These are phyloP conservation scores for Oreohelix idahoensis DNA, from an alignment of 1,140 invertebrate genomes.

Conservation along the genomic window DNA sequence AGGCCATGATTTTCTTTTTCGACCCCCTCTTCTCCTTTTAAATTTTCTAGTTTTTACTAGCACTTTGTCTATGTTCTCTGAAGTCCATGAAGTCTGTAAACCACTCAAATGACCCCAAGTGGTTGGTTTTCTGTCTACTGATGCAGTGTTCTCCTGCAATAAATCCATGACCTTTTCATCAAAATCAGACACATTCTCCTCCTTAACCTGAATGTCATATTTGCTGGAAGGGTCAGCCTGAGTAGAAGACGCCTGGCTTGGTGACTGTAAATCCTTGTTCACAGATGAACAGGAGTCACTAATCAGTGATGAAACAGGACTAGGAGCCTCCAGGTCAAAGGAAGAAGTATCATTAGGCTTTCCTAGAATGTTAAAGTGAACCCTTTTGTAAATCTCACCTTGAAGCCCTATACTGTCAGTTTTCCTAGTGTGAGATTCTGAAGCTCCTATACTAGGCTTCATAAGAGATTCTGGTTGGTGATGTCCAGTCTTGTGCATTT, in stretches of 20 bases:
- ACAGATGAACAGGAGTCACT: not conserved
- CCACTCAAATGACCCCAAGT: not conserved
- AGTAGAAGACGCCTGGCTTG: not conserved
- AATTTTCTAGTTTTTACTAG: not conserved
- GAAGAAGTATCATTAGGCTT: slow-evolving; percentile 51
- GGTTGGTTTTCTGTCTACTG: not conserved
- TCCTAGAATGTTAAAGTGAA: slow-evolving; percentile 55
- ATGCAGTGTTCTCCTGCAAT: not conserved
- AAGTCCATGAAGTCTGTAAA: not conserved
- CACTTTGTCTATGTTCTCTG: not conserved
- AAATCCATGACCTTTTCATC: not conserved
- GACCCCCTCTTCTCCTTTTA: not conserved
- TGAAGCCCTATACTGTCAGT: not conserved
- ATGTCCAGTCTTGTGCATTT: too few species aligned
- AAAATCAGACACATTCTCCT: not conserved
- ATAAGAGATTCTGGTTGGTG: too few species aligned
- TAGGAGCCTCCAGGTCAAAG: slow-evolving; percentile 66
- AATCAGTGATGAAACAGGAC: slow-evolving; percentile 47
- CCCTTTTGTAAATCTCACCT: slow-evolving; percentile 47
- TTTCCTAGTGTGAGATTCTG: slow-evolving; percentile 20
- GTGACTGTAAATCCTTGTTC: not conserved
- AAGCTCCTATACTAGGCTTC: not conserved
- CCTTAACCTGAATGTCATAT: not conserved
- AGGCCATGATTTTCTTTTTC: too few species aligned
- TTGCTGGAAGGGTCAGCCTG: too few species aligned